Evolutionary conservation across 2,888 invertebrate species (phyloP).

Genomic region (Tridacna gigas): DNA sequence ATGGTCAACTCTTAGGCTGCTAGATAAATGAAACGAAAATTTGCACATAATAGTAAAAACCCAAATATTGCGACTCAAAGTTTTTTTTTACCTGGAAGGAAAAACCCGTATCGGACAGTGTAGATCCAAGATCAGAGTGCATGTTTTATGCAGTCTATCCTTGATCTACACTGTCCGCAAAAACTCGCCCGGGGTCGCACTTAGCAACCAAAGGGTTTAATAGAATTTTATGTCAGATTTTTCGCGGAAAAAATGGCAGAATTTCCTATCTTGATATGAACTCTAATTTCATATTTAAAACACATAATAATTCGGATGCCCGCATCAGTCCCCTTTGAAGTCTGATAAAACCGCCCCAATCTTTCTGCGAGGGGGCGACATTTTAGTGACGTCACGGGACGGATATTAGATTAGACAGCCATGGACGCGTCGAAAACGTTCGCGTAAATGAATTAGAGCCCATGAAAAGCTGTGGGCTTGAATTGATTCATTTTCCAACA

Average conservation of each 20-base stretch:
- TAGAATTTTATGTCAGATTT: conserved; percentile 21
- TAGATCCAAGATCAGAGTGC: no score
- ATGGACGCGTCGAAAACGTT: conserved; percentile 45
- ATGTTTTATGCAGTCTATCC: no score
- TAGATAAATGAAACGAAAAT: no score
- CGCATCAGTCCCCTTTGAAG: conserved; percentile 39
- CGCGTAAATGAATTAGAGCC: conserved; percentile 34
- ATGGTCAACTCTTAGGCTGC: no score
- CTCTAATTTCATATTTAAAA: conserved; percentile 57
- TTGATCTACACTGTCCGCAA: no score
- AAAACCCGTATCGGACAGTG: no score
- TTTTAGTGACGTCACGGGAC: conserved; percentile 47
- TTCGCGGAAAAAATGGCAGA: conserved; percentile 13
- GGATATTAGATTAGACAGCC: conserved; percentile 31
- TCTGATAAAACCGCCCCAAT: conserved; percentile 14
- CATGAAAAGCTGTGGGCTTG: conserved; percentile 37
- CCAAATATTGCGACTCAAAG: no score
- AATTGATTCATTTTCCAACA: conserved; percentile 21
- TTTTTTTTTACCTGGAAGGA: no score
- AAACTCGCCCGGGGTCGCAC: no score
- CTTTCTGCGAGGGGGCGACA: conserved; percentile 41
- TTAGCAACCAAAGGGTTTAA: background rate
- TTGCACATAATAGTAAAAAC: no score
- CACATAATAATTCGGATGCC: conserved; percentile 40
- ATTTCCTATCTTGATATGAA: conserved; percentile 38